Percentiles rank a stretch among this genome's conserved stretches.
These are phyloP conservation scores for Gryllus longicercus DNA, from an alignment of 2,888 invertebrate species.

Conservation along the genomic window DNA sequence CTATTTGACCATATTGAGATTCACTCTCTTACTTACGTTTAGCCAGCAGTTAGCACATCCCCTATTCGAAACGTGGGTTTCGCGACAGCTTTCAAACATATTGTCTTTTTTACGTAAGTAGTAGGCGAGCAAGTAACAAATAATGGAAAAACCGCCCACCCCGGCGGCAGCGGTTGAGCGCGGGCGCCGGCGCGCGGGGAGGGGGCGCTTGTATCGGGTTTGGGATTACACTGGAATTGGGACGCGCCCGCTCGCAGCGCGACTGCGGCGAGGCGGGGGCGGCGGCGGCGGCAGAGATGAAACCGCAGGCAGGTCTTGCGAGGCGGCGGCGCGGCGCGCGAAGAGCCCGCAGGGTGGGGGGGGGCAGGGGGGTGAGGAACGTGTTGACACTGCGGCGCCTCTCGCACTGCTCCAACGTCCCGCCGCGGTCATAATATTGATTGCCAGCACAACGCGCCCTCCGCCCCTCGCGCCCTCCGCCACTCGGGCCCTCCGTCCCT, in stretches of 20 bases:
- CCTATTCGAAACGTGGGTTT: no score
- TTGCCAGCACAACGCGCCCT: neutral
- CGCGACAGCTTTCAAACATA: no score
- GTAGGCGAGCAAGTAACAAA: no score
- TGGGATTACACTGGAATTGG: conserved; percentile 7
- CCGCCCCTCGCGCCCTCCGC: no score
- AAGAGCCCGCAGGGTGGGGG: neutral
- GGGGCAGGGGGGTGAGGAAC: neutral
- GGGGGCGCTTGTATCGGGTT: neutral
- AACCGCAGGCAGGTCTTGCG: neutral
- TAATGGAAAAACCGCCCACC: no score
- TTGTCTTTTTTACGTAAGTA: no score
- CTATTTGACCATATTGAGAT: no score
- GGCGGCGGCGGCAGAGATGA: conserved; percentile 4
- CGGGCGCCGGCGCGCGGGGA: neutral
- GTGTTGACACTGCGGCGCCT: neutral
- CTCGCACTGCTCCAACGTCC: neutral
- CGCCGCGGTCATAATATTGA: neutral
- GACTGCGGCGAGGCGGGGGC: neutral
- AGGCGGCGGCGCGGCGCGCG: no score
- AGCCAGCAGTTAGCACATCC: no score
- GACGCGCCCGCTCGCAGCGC: neutral
- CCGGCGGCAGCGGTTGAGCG: neutral
- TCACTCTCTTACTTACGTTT: no score
- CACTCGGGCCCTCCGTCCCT: no score